Conservation (phyloP, 2,888 invertebrate species). For the Leucozona laternaria region DNA sequence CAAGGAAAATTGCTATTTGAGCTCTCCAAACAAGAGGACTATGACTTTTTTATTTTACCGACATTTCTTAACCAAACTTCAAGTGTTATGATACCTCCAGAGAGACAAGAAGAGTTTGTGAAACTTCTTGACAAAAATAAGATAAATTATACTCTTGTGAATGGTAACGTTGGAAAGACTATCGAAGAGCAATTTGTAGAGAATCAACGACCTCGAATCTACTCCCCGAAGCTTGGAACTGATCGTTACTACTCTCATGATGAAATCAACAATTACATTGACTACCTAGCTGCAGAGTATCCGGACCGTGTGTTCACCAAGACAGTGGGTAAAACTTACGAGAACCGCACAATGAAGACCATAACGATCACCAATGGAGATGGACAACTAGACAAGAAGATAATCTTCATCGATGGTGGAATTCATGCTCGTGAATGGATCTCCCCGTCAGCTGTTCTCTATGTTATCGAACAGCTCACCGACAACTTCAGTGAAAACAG, state of each 20-base stretch:
- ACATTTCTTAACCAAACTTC: slow-evolving; percentile 76
- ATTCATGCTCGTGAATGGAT: slow-evolving; percentile 90
- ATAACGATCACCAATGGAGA: slow-evolving; percentile 86
- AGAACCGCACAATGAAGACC: slow-evolving; percentile 86
- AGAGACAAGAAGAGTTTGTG: slow-evolving; percentile 76
- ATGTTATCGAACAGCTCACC: slow-evolving; percentile 86
- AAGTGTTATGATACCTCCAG: slow-evolving; percentile 79
- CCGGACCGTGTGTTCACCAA: slow-evolving; percentile 85
- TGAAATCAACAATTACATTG: slow-evolving; percentile 85
- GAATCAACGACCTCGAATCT: slow-evolving; percentile 74
- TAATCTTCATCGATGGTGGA: slow-evolving; percentile 85
- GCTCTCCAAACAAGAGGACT: slow-evolving; percentile 77
- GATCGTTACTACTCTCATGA: slow-evolving; percentile 79
- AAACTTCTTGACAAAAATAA: slow-evolving; percentile 69
- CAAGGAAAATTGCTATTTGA: slow-evolving; percentile 77
- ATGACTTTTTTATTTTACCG: slow-evolving; percentile 79
- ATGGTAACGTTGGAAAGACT: slow-evolving; percentile 77
- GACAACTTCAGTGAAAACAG: slow-evolving; percentile 83
- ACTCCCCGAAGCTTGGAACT: slow-evolving; percentile 76
- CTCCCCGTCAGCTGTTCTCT: slow-evolving; percentile 86
- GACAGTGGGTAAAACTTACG: slow-evolving; percentile 86
- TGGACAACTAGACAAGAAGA: slow-evolving; percentile 84
- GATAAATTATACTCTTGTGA: slow-evolving; percentile 76
- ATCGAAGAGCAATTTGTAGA: slow-evolving; percentile 78
- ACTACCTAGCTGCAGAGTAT: slow-evolving; percentile 83